Base-by-base conservation (phyloP, 2,797 vertebrate species). In the Aeoliscus strigatus region DNA sequence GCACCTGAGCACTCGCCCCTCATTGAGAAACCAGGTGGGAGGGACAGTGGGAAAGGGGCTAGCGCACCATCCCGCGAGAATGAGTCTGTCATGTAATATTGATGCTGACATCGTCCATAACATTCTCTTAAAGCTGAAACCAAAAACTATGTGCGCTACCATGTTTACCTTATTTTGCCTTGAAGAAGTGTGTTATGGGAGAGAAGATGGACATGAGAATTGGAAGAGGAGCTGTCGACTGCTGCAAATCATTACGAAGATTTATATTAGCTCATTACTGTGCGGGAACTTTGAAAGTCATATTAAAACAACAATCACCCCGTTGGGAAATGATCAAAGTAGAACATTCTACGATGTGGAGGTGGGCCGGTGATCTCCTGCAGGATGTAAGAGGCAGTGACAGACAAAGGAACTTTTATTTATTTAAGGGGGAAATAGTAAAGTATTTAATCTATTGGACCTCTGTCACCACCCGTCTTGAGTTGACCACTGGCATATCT, bases 51-150 rank as follows among this genome's bases (percentile, higher is more conserved):
- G 15, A 6, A 30, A 7, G 8, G 29, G 1, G 7, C 35, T 0
- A 25, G 9, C 1, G 13, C 25, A 0, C 10, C 5, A 0, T 6
- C 68, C 0, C 27, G 31, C 0, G 87, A 91, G 8, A 86, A 87
- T 37, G 91, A 93, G 29, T 91, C 90, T 0, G 51, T 67, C 24
- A 90, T 93, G 90, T 94, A 81, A 85, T 15, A 16, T 1, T 9
- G 27, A 21, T 16, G 18, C n/a, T 34, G 51, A 33, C 11, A 7
- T 8, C 9, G 18, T 30, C n/a, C 27, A 31, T 50, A 29, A 77
- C 54, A 50, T 48, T 48, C 28, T 29, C 39, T 1, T 10, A 52
- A 24, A 9, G n/a, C 18, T 37, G 2, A 27, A 27, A 56, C 9
- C 44, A 27, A 8, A 54, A 9, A n/a, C n/a, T 23, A 14, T 30